Evolutionary conservation across 1,140 invertebrate species (phyloP), one percentile per base, ranked within the genome.

Genomic region (Patella vulgata): DNA sequence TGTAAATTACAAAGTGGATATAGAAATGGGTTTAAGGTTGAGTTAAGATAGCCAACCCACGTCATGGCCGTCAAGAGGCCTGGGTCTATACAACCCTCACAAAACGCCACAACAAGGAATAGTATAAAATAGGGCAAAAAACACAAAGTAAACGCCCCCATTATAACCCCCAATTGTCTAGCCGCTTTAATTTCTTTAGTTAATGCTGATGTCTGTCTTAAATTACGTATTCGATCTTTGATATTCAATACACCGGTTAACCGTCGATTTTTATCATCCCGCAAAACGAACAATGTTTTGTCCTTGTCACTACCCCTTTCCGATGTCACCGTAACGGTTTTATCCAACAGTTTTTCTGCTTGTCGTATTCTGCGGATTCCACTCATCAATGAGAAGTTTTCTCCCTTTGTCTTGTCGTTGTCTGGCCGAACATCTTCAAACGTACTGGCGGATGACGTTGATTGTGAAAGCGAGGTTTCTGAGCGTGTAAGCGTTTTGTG

Each of bases 111-210:
- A 23, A 90, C 88, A 31, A 89, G 81, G 71, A 89, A 90, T 2
- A 88, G 80, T 50, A 88, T 86, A 68, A 90, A 89, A 74, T 90
- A 90, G 8, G 89, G 89, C 14, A 90, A 75, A 85, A 89, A 90
- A 71, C 89, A 90, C 5, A 89, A 72, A 4, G 88, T 86, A 76
- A 90, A 90, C 0, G 88, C 89, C 8, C 88, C 88, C 78, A 90
- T 88, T 59, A 90, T 90, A 11, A 90, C 88, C 1, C 88, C 89
- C 17, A 90, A 82, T 69, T 89, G 89, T 44, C 87, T 80, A 1
- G 89, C 89, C 8, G 89, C 89, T 77, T 90, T 88, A 66, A 88
- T 88, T 63, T 89, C 88, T 62, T 88, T 88, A 25, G 81, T 80
- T 21, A 88, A 71, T 46, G 77, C 75, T 14, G 80, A 71, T 56